These are phyloP conservation scores for Myotis pilosus DNA, from an alignment of 2,797 vertebrate species.

Conservation along the genomic window DNA sequence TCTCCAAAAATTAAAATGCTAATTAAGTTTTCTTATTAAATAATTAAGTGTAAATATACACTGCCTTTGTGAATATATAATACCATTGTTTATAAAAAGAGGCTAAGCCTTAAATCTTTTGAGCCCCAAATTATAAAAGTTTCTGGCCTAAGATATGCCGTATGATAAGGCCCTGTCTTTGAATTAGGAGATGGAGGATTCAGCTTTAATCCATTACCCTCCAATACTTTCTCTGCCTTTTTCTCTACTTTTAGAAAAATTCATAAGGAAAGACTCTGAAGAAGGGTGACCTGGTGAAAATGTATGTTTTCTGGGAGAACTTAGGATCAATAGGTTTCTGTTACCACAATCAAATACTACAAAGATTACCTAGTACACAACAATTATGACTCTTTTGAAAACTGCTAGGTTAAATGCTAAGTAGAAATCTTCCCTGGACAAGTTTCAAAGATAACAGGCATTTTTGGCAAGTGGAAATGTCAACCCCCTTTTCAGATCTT, in stretches of 20 bases:
- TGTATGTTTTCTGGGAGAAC: background rate
- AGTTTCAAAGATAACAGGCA: background rate
- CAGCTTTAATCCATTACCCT: slow-evolving; percentile 51
- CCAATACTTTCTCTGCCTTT: slow-evolving; percentile 65
- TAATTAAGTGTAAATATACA: slow-evolving; percentile 55
- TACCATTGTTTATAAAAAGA: slow-evolving; percentile 62
- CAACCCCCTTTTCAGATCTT: background rate
- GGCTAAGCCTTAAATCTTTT: slow-evolving; percentile 23
- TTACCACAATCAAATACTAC: background rate
- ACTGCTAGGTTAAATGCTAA: background rate
- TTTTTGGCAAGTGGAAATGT: background rate
- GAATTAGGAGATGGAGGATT: slow-evolving; percentile 59
- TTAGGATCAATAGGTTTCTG: background rate
- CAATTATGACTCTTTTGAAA: background rate
- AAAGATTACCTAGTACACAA: background rate
- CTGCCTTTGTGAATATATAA: slow-evolving; percentile 59
- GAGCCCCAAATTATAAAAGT: slow-evolving; percentile 46
- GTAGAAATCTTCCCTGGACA: background rate
- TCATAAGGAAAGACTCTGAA: slow-evolving; percentile 9
- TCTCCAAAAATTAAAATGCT: background rate
- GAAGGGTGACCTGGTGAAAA: background rate
- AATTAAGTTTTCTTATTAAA: slow-evolving; percentile 64
- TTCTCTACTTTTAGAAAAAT: slow-evolving; percentile 53
- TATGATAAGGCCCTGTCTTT: slow-evolving; percentile 67
- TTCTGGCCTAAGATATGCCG: slow-evolving; percentile 57